These are phyloP conservation scores for Athetis lepigone DNA, from an alignment of 2,888 invertebrate genomes.

Conservation along the genomic window DNA sequence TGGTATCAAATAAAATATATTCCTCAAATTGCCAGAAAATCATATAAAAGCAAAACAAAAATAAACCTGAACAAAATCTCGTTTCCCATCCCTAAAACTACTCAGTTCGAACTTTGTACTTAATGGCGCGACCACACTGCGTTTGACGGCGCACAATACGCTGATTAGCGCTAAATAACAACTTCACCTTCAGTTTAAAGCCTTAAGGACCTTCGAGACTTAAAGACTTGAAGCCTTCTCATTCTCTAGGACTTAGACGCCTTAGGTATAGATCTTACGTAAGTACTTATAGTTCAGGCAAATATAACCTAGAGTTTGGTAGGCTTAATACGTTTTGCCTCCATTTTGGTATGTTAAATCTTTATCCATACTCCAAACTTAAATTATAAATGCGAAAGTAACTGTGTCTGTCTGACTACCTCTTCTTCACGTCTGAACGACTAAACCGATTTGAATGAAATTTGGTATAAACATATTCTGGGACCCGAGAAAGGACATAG, in stretches of 20 bases:
- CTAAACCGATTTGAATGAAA: no score
- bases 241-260: neutral
- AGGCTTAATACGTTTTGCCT: no score
- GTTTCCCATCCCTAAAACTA: slow-evolving; percentile 26
- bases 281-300: neutral
- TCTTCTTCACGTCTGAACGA: no score
- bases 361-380: no score
- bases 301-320: neutral
- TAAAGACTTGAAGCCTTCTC: slow-evolving; percentile 4
- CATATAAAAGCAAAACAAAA: neutral
- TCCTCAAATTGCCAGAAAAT: neutral
- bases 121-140: slow-evolving; percentile 45
- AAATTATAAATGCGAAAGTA: no score
- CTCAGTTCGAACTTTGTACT: slow-evolving; percentile 21
- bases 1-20: no score
- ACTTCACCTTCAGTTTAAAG: slow-evolving; percentile 6
- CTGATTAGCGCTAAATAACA: slow-evolving; percentile 38
- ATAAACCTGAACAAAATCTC: neutral
- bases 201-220: slow-evolving; percentile 1
- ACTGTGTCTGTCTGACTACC: no score
- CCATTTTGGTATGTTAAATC: no score
- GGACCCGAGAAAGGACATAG: no score
- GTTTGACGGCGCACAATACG: slow-evolving; percentile 27
- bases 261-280: neutral
- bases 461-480: no score